phyloP scores from a whole-genome alignment of 2,888 invertebrate species.

The Hypena proboscidalis region DNA sequence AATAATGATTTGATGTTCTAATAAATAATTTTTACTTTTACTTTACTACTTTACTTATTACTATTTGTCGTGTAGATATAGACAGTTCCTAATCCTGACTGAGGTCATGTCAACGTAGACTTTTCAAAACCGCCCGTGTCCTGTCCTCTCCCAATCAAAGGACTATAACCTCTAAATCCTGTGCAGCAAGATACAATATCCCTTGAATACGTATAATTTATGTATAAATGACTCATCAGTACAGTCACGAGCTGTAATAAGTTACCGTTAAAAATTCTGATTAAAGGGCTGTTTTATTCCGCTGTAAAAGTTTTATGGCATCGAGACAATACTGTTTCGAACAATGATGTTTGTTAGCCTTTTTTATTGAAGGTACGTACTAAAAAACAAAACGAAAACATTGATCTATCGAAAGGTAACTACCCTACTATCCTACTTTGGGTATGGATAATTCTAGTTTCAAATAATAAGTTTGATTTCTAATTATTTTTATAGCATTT shows the following conservation, averaged over 20 bases:
- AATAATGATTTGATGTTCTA: too few species aligned
- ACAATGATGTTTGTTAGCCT: too few species aligned
- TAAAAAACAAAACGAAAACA: too few species aligned
- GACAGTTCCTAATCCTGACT: constrained; percentile 46
- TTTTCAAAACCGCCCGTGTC: too few species aligned
- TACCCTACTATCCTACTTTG: too few species aligned
- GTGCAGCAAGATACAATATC: constrained; percentile 9
- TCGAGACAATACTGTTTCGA: constrained; percentile 10
- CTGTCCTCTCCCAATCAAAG: constrained; percentile 35
- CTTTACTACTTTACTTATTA: too few species aligned
- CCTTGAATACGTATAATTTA: constrained; percentile 5
- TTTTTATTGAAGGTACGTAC: too few species aligned
- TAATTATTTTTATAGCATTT: too few species aligned
- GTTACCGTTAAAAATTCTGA: constrained; percentile 30
- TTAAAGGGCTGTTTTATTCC: constrained; percentile 18
- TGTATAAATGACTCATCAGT: constrained; percentile 30
- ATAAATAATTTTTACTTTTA: too few species aligned
- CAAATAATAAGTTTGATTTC: too few species aligned
- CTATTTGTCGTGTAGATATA: constrained; percentile 46
- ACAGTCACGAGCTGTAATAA: constrained; percentile 33
- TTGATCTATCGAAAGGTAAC: too few species aligned
- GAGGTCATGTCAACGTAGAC: constrained; percentile 55
- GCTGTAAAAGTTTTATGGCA: constrained; percentile 26
- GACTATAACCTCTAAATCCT: constrained; percentile 25
- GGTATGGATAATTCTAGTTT: too few species aligned